phyloP scores from a whole-genome alignment of 2,797 vertebrate species.

The Gymnothorax reevesii region DNA sequence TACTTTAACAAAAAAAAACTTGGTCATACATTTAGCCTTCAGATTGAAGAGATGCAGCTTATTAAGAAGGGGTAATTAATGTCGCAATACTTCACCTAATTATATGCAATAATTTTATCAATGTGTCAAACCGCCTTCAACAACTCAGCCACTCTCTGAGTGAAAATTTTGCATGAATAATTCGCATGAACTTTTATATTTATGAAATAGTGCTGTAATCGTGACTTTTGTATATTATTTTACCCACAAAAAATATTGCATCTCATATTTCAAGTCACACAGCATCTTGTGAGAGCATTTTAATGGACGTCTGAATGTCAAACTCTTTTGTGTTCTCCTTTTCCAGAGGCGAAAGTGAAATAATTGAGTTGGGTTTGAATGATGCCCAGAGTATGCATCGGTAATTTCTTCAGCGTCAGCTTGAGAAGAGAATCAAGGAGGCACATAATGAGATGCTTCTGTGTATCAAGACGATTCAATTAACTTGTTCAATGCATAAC shows the following conservation, averaged over 20 bases:
- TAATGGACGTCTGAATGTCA: slow-evolving; percentile 3
- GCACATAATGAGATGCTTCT: slow-evolving; percentile 12
- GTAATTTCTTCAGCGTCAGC: slow-evolving; percentile 17
- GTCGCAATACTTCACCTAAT: slow-evolving; percentile 10
- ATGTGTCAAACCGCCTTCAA: slow-evolving; percentile 6
- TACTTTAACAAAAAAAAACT: not conserved
- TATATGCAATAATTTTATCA: slow-evolving; percentile 9
- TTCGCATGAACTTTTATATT: not conserved
- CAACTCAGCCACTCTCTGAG: not conserved
- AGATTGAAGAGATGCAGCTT: not conserved
- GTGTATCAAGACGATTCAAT: not conserved
- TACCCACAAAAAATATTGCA: not conserved
- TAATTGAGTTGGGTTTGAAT: slow-evolving; percentile 20
- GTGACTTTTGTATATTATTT: not conserved
- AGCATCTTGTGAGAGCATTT: not conserved
- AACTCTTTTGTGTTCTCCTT: not conserved
- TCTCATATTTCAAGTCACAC: not conserved
- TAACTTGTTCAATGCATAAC: slow-evolving; percentile 15
- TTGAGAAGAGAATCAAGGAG: not conserved
- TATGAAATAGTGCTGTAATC: too few species aligned
- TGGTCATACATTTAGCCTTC: not conserved
- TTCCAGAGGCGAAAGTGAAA: slow-evolving; percentile 24
- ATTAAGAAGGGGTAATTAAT: slow-evolving; percentile 11
- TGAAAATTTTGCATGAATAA: slow-evolving; percentile 7
- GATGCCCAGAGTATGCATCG: slow-evolving; percentile 17